These are phyloP conservation scores for Asarcornis scutulata DNA, from an alignment of 2,113 vertebrate genomes.

Conservation along the genomic window DNA sequence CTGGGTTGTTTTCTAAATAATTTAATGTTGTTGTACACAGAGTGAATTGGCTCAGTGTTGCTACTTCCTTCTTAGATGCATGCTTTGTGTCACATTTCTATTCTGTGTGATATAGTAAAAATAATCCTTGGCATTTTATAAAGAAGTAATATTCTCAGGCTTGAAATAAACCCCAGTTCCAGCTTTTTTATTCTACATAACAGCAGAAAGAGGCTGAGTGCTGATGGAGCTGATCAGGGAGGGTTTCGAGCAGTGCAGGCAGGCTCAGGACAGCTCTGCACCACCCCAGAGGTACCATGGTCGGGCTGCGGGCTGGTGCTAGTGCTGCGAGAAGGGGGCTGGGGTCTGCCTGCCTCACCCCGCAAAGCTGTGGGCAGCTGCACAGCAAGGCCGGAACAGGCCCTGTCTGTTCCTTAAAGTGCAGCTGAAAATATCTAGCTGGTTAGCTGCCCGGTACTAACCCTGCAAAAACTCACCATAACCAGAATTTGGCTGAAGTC, in stretches of 20 bases:
- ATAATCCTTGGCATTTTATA: background rate
- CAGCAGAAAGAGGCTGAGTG: background rate
- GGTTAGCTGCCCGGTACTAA: background rate
- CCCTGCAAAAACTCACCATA: background rate
- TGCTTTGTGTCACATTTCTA: background rate
- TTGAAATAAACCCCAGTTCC: background rate
- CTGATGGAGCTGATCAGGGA: background rate
- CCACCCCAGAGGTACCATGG: background rate
- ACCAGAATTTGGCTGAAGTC: background rate
- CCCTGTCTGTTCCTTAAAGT: background rate
- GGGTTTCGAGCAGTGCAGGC: too few relatives aligned
- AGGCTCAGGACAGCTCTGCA: too few relatives aligned
- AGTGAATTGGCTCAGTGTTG: background rate
- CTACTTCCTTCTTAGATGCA: background rate
- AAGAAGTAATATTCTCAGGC: background rate
- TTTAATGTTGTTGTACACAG: background rate
- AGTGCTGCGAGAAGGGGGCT: background rate
- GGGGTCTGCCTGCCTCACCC: background rate
- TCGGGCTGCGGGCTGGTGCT: background rate
- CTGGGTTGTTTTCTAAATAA: background rate
- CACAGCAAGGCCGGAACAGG: background rate
- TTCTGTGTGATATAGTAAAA: background rate
- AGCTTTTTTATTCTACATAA: background rate
- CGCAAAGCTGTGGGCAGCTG: fast-evolving
- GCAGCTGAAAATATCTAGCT: background rate